Evolutionary conservation across 2,888 invertebrate genomes (phyloP).

Genomic region (Catocala fraxini): DNA sequence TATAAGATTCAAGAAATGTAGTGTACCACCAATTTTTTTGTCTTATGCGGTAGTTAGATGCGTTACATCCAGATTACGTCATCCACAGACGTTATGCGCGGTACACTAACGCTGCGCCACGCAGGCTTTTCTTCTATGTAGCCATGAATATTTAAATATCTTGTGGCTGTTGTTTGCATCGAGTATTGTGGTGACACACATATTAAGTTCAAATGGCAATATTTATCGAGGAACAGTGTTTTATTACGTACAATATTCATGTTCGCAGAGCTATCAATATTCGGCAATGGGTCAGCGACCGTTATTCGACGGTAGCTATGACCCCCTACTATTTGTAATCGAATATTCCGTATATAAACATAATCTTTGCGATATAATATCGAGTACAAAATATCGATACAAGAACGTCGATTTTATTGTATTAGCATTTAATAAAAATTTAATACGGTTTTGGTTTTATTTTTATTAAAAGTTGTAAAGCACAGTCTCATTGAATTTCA

Average conservation of each 20-base stretch:
- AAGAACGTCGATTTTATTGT: too few relatives aligned
- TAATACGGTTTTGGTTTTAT: too few relatives aligned
- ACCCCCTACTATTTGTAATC: conserved; percentile 30
- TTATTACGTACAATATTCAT: conserved; percentile 46
- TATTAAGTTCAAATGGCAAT: conserved; percentile 15
- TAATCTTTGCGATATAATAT: neutral
- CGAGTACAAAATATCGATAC: too few relatives aligned
- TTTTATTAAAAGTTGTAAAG: neutral
- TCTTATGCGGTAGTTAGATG: too few relatives aligned
- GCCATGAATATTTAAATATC: neutral
- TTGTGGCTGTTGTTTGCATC: conserved; percentile 10
- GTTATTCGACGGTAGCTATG: conserved; percentile 47
- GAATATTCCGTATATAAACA: neutral
- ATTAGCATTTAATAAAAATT: neutral
- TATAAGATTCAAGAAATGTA: too few relatives aligned
- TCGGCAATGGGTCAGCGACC: conserved; percentile 51
- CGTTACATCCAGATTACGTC: too few relatives aligned
- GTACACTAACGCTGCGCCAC: too few relatives aligned
- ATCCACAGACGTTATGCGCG: too few relatives aligned
- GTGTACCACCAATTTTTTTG: too few relatives aligned
- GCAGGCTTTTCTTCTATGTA: too few relatives aligned
- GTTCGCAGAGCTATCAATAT: conserved; percentile 50
- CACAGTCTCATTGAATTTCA: neutral
- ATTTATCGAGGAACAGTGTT: conserved; percentile 23
- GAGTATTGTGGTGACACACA: conserved; percentile 13